phyloP scores from a whole-genome alignment of 2,888 invertebrate genomes.

The Meandrusa payeni region DNA sequence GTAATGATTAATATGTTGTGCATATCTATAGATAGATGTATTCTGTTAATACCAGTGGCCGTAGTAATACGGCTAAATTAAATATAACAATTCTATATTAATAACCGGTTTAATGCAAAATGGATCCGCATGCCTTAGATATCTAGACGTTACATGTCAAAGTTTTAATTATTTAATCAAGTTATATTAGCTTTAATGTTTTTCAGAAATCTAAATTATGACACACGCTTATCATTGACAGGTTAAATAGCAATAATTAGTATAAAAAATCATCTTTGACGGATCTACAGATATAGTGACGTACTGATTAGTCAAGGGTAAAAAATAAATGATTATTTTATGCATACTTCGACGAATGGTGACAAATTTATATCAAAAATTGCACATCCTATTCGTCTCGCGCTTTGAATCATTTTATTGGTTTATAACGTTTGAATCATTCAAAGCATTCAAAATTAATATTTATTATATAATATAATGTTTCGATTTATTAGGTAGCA shows the following conservation, averaged over 20 bases:
- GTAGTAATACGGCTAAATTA: slow-evolving; percentile 5
- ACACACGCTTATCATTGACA: background rate
- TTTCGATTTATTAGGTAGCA: too few relatives aligned
- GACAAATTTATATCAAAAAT: background rate
- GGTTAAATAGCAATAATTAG: background rate
- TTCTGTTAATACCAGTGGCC: slow-evolving; percentile 8
- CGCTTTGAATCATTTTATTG: too few relatives aligned
- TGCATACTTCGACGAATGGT: background rate
- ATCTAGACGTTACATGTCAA: slow-evolving; percentile 14
- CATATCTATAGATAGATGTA: too few relatives aligned
- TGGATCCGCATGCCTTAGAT: slow-evolving; percentile 22
- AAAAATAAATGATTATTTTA: background rate
- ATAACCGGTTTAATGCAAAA: slow-evolving; percentile 19
- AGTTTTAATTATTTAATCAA: slow-evolving; percentile 2
- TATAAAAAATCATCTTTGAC: background rate
- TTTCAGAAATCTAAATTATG: background rate
- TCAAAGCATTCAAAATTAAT: too few relatives aligned
- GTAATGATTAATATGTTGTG: too few relatives aligned
- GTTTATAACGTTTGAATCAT: too few relatives aligned
- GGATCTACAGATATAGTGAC: background rate
- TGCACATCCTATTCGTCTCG: too few relatives aligned
- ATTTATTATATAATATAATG: too few relatives aligned
- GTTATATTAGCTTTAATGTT: slow-evolving; percentile 1
- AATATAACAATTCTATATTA: slow-evolving; percentile 10
- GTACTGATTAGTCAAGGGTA: too few relatives aligned